Evolutionary conservation across 2,888 invertebrate genomes (phyloP), one percentile per base, ranked within the genome.

Genomic region (Poecilus cupreus): DNA sequence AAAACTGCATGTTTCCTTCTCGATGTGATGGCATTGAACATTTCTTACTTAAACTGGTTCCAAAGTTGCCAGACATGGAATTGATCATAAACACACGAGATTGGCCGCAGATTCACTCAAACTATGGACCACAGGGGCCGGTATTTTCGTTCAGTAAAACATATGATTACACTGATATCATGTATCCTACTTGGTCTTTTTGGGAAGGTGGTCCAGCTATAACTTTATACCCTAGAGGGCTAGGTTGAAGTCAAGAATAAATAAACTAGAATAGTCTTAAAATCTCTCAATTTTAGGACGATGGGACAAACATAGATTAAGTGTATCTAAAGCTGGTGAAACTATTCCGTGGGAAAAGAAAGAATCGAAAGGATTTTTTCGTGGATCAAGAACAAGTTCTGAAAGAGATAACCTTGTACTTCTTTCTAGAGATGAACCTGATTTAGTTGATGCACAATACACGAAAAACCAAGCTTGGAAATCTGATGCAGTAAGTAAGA

Each of bases 381-480:
- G 98, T 82, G 98, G 99, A 0, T 99, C 98, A 0, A 92, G 99
- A 84, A 99, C 99, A 0, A 97, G 95, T 86, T 91, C 94, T 26
- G 97, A 98, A 89, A 91, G 99, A 83, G 99, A 99, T 89, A 92
- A 96, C 24, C 90, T 99, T 32, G 91, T 99, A 83, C 89, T 96
- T 74, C 89, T 98, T n/a, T 95, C 96, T 18, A 91, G 96, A 81
- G 92, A 91, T 78, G 88, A 91, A 22, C 94, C 96, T 0, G 91
- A 95, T 1, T 89, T 98, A 18, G 94, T 96, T 0, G 96, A 98
- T 90, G 98, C 98, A 0, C 93, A 95, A 84, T 99, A 98, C 87
- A 99, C 98, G 0, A 98, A 98, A 89, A 99, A 99, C 89, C 99
- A 99, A 90, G 98, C 98, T 0, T 99, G 98, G 98, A 98, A 96